A percentile compares a stretch with the other conserved stretches of the same genome.
phyloP scores from a whole-genome alignment of 2,888 invertebrate genomes.

The Agrotis puta region DNA sequence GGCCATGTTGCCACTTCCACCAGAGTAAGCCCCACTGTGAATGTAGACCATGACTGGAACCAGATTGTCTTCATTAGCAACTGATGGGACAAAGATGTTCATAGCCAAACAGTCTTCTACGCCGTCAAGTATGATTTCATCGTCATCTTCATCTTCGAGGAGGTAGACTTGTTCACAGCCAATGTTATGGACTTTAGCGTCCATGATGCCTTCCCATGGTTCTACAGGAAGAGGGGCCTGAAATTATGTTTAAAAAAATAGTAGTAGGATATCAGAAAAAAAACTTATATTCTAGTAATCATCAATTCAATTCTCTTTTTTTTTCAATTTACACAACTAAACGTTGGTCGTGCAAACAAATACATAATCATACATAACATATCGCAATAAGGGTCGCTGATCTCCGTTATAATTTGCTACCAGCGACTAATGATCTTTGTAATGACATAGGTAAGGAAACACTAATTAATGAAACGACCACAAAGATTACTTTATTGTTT shows the following conservation, averaged over 20 bases:
- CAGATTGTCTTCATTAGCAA: conserved; percentile 77
- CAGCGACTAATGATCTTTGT: no score
- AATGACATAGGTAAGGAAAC: no score
- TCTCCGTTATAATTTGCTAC: no score
- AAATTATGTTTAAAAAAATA: conserved; percentile 62
- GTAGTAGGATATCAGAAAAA: neutral
- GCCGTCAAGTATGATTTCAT: conserved; percentile 76
- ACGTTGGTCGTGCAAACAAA: no score
- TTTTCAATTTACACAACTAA: no score
- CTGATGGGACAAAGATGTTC: conserved; percentile 79
- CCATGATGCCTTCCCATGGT: conserved; percentile 76
- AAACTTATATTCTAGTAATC: no score
- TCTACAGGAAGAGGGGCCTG: conserved; percentile 83
- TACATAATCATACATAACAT: no score
- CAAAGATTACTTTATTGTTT: no score
- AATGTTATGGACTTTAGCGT: conserved; percentile 71
- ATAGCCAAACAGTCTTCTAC: conserved; percentile 81
- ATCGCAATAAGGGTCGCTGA: no score
- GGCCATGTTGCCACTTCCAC: conserved; percentile 84
- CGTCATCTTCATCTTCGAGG: conserved; percentile 73
- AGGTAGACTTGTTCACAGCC: conserved; percentile 82
- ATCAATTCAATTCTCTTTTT: no score
- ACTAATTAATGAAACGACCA: no score
- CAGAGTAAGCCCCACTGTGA: conserved; percentile 85
- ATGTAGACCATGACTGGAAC: conserved; percentile 85